A percentile compares a stretch with the other conserved stretches of the same genome.
Conservation (phyloP, 2,888 invertebrate genomes). For the Dermolepida albohirtum region DNA sequence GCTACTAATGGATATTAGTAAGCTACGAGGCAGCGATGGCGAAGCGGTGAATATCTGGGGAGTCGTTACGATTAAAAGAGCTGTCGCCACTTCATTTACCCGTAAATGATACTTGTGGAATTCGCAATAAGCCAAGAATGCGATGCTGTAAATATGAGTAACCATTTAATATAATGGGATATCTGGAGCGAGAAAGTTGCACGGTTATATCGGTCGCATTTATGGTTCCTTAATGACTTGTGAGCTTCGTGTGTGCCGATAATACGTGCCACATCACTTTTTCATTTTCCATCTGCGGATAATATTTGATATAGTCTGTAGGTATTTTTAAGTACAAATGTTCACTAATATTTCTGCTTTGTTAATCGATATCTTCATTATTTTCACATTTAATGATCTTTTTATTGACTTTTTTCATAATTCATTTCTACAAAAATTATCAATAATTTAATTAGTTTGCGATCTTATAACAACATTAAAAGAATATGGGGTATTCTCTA, state of each 20-base stretch:
- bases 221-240: constrained; percentile 23
- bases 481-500: too few species aligned
- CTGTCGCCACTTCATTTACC: constrained; percentile 62
- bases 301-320: too few species aligned
- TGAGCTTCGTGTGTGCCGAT: constrained; percentile 1
- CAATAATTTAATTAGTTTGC: too few species aligned
- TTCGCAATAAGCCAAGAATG: constrained; percentile 67
- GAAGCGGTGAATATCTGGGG: constrained; percentile 15
- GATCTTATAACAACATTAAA: too few species aligned
- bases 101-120: constrained; percentile 64
- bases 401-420: too few species aligned
- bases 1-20: too few species aligned
- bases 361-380: too few species aligned
- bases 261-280: constrained; percentile 11
- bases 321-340: too few species aligned
- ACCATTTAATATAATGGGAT: constrained; percentile 61
- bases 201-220: constrained; percentile 24
- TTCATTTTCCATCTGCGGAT: too few species aligned
- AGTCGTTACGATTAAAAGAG: constrained; percentile 44
- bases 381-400: too few species aligned
- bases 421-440: too few species aligned
- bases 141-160: constrained; percentile 64
- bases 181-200: constrained; percentile 20
- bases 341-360: too few species aligned
- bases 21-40: not conserved